phyloP scores from a whole-genome alignment of 1,140 invertebrate species.

The Drosophila carrolli region DNA sequence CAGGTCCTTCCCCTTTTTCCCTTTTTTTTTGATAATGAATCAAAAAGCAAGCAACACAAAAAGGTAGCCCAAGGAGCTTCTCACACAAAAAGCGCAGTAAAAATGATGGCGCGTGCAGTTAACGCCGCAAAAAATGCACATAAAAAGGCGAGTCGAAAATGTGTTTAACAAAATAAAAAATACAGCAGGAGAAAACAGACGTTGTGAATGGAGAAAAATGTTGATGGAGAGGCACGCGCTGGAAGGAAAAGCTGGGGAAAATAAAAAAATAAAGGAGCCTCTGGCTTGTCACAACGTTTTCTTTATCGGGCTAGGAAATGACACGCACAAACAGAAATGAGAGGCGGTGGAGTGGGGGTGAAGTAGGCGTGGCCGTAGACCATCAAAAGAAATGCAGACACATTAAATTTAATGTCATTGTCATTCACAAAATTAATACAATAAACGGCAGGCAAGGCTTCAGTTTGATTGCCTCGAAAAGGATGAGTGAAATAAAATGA shows the following conservation, averaged over 20 bases:
- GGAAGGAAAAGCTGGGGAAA: slow-evolving; percentile 18
- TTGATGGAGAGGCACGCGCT: slow-evolving; percentile 49
- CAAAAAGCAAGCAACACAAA: slow-evolving; percentile 46
- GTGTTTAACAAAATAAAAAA: slow-evolving; percentile 60
- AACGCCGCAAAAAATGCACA: slow-evolving; percentile 78
- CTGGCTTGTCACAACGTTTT: slow-evolving; percentile 43
- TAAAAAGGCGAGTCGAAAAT: slow-evolving; percentile 64
- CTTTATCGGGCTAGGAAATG: slow-evolving; percentile 62
- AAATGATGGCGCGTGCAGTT: slow-evolving; percentile 79
- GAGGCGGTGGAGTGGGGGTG: background rate
- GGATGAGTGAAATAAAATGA: slow-evolving; percentile 18
- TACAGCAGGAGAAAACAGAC: slow-evolving; percentile 20
- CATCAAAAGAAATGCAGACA: slow-evolving; percentile 40
- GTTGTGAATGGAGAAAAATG: slow-evolving; percentile 58
- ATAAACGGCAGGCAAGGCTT: slow-evolving; percentile 18
- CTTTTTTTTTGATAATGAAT: slow-evolving; percentile 52
- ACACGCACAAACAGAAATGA: slow-evolving; percentile 56
- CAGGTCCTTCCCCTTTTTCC: slow-evolving; percentile 4
- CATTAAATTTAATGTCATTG: slow-evolving; percentile 56
- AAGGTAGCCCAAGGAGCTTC: slow-evolving; percentile 23
- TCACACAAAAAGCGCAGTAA: slow-evolving; percentile 66
- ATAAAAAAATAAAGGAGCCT: slow-evolving; percentile 24
- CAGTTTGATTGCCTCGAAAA: slow-evolving; percentile 16
- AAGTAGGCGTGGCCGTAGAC: background rate
- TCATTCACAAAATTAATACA: slow-evolving; percentile 47